Evolutionary conservation across 2,888 invertebrate species (phyloP).

Genomic region (Drosophila phalerata): DNA sequence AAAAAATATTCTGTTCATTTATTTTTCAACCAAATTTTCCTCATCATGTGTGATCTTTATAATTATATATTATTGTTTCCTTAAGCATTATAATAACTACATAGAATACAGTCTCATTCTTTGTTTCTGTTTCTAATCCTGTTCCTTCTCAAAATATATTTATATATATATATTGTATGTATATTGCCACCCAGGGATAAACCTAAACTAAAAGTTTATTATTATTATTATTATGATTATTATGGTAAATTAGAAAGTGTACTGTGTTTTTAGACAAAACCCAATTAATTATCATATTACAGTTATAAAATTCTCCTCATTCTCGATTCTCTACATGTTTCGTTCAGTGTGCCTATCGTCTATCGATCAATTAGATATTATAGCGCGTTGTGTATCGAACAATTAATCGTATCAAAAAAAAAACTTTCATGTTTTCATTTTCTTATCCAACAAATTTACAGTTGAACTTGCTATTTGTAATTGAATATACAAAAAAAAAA

Average conservation of each 20-base stretch:
- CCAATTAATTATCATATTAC: background rate
- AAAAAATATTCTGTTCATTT: slow-evolving; percentile 1
- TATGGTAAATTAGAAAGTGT: slow-evolving; percentile 20
- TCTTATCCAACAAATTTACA: slow-evolving; percentile 27
- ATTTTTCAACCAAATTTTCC: slow-evolving; percentile 1
- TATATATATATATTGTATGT: slow-evolving; percentile 10
- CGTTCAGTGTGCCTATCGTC: slow-evolving; percentile 18
- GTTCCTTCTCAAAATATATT: slow-evolving; percentile 16
- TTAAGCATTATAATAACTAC: slow-evolving; percentile 26
- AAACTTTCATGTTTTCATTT: slow-evolving; percentile 13
- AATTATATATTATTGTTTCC: slow-evolving; percentile 14
- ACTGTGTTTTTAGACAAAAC: slow-evolving; percentile 1
- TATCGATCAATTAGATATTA: slow-evolving; percentile 11
- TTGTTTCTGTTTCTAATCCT: slow-evolving; percentile 42
- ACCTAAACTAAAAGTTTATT: slow-evolving; percentile 23
- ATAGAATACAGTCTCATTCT: slow-evolving; percentile 9
- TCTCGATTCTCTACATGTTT: slow-evolving; percentile 9
- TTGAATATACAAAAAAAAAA: slow-evolving; percentile 37
- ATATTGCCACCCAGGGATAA: slow-evolving; percentile 53
- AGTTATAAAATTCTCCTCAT: slow-evolving; percentile 1
- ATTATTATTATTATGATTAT: slow-evolving; percentile 41
- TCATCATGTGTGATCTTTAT: slow-evolving; percentile 20
- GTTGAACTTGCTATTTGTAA: slow-evolving; percentile 43
- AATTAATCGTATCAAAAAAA: slow-evolving; percentile 11
- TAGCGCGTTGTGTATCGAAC: slow-evolving; percentile 8